Evolutionary conservation across 2,888 invertebrate species (phyloP).

Genomic region (Tenthredo amoena): DNA sequence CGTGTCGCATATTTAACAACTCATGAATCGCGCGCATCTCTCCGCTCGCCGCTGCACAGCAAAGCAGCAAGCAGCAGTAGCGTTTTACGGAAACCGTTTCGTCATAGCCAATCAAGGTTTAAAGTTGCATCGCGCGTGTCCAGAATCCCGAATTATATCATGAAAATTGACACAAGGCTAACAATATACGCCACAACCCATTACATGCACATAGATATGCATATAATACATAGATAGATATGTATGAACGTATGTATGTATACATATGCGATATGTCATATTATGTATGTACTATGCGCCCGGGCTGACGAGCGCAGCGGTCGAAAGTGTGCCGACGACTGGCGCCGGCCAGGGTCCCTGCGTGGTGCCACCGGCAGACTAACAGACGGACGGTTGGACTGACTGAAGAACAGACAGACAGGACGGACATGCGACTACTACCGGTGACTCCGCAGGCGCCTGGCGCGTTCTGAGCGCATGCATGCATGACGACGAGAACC

Average conservation of each 20-base stretch:
- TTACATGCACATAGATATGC: neutral
- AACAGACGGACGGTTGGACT: neutral
- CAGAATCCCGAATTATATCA: slow-evolving; percentile 26
- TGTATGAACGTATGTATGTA: neutral
- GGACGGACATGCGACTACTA: slow-evolving; percentile 36
- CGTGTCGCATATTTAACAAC: slow-evolving; percentile 36
- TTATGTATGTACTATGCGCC: slow-evolving; percentile 24
- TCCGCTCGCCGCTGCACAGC: neutral
- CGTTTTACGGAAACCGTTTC: slow-evolving; percentile 32
- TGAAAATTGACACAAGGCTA: slow-evolving; percentile 23
- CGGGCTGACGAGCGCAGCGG: slow-evolving; percentile 20
- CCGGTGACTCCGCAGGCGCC: slow-evolving; percentile 43
- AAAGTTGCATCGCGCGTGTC: slow-evolving; percentile 6
- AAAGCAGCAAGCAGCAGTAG: neutral
- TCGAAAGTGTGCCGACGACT: slow-evolving; percentile 52
- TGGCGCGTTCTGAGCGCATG: slow-evolving; percentile 41
- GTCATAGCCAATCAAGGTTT: slow-evolving; percentile 19
- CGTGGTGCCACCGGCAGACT: slow-evolving; percentile 13
- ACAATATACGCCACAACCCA: neutral
- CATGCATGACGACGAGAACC: slow-evolving; percentile 38
- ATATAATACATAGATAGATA: neutral
- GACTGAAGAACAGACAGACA: slow-evolving; percentile 10
- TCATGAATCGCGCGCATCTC: neutral
- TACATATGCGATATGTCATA: neutral
- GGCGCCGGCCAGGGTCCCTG: slow-evolving; percentile 42